These are phyloP conservation scores for Lacerta agilis DNA, from an alignment of 2,797 vertebrate species.

Conservation along the genomic window DNA sequence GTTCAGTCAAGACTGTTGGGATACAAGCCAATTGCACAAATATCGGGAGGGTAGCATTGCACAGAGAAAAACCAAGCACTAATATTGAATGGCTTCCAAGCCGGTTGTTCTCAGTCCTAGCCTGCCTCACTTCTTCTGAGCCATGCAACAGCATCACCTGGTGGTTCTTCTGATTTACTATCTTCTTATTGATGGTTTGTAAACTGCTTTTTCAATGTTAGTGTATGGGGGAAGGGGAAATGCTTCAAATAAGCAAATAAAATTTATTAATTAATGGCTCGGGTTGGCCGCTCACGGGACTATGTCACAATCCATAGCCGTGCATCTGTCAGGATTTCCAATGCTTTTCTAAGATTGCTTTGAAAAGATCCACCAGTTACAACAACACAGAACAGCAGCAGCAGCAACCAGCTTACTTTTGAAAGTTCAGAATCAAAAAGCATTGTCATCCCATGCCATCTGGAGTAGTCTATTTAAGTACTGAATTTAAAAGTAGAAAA, in stretches of 20 bases:
- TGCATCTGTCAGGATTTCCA: background rate
- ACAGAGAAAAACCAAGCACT: too few relatives aligned
- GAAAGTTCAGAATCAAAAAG: background rate
- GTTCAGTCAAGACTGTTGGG: background rate
- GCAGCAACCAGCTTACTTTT: background rate
- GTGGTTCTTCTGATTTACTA: background rate
- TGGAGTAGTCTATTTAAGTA: background rate
- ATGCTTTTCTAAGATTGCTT: background rate
- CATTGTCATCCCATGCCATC: background rate
- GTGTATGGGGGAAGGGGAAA: background rate
- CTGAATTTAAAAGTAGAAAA: background rate
- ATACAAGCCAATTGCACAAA: background rate
- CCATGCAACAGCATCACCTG: background rate
- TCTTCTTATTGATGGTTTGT: background rate
- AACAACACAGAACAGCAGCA: background rate
- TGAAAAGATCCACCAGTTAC: background rate
- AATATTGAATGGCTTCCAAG: background rate
- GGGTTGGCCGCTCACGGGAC: background rate
- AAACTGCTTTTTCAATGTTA: background rate
- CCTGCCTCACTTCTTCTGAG: background rate
- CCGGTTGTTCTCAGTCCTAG: background rate
- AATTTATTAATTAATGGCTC: background rate
- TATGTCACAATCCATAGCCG: background rate
- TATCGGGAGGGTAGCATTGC: background rate
- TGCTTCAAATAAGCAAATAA: background rate